Percentiles rank a stretch among this genome's conserved stretches.
phyloP scores from a whole-genome alignment of 2,888 invertebrate genomes.

The Polyommatus iphigenia region DNA sequence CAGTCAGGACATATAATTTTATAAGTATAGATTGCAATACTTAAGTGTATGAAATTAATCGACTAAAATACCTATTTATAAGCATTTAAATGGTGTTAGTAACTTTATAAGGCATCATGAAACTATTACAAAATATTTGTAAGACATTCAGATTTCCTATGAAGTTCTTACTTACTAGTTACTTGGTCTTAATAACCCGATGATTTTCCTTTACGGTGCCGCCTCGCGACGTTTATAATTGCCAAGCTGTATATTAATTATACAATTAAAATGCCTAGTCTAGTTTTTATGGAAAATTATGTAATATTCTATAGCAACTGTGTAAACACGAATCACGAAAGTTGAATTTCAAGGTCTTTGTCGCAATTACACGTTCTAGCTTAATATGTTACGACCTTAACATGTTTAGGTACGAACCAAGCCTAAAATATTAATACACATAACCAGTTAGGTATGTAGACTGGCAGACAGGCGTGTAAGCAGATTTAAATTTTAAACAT shows the following conservation, averaged over 20 bases:
- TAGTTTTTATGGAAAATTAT: slow-evolving; percentile 24
- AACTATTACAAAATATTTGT: background rate
- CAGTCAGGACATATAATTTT: no score
- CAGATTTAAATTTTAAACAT: background rate
- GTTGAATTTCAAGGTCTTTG: slow-evolving; percentile 3
- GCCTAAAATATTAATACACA: slow-evolving; percentile 10
- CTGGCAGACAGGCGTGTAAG: background rate
- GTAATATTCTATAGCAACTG: slow-evolving; percentile 1
- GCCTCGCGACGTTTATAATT: slow-evolving; percentile 19
- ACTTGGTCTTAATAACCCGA: background rate
- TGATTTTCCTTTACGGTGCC: slow-evolving; percentile 21
- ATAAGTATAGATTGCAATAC: background rate
- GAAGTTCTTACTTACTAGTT: background rate
- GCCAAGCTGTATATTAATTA: slow-evolving; percentile 4
- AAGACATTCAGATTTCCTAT: background rate
- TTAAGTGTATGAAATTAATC: background rate
- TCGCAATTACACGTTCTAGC: background rate
- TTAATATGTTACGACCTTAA: slow-evolving; percentile 15
- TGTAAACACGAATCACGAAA: background rate
- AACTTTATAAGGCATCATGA: background rate
- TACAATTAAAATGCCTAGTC: slow-evolving; percentile 23
- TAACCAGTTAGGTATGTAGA: background rate
- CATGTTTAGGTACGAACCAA: background rate
- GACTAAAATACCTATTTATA: background rate
- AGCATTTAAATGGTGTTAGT: background rate